Conservation (phyloP, 2,797 vertebrate species). For the Leptodactylus fallax region DNA sequence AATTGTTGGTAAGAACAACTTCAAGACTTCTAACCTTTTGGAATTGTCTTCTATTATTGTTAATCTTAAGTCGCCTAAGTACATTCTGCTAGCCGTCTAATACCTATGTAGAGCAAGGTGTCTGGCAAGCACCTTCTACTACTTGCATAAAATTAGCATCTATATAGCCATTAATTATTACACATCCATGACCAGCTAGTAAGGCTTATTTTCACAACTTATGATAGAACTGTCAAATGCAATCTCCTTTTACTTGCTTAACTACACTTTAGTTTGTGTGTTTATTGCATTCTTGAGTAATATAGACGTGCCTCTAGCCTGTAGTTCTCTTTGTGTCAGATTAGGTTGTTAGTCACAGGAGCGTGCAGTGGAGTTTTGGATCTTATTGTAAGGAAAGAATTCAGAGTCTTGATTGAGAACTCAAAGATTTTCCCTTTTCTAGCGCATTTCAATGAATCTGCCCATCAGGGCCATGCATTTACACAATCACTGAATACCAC, state of each 20-base stretch:
- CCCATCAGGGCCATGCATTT: constrained; percentile 7
- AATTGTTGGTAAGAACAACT: too few species aligned
- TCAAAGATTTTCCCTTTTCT: background rate
- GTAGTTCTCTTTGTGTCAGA: background rate
- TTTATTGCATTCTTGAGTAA: background rate
- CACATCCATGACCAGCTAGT: background rate
- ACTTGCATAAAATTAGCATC: background rate
- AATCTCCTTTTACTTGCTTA: background rate
- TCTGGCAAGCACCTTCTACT: background rate
- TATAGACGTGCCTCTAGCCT: background rate
- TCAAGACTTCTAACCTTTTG: too few species aligned
- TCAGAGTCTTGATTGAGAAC: background rate
- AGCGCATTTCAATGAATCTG: constrained; percentile 6
- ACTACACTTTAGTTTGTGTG: background rate
- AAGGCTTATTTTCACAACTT: background rate
- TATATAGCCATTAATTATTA: background rate
- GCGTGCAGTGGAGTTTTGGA: constrained; percentile 9
- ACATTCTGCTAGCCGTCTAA: too few species aligned
- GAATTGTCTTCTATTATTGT: too few species aligned
- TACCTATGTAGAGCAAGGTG: background rate
- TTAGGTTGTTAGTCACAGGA: background rate
- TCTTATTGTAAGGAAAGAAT: constrained; percentile 13
- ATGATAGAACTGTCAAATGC: too few species aligned
- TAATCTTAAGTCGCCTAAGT: too few species aligned
- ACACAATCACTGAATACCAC: constrained; percentile 34